Evolutionary conservation across 2,888 invertebrate species (phyloP).

Genomic region (Fissipunctia ypsillon): DNA sequence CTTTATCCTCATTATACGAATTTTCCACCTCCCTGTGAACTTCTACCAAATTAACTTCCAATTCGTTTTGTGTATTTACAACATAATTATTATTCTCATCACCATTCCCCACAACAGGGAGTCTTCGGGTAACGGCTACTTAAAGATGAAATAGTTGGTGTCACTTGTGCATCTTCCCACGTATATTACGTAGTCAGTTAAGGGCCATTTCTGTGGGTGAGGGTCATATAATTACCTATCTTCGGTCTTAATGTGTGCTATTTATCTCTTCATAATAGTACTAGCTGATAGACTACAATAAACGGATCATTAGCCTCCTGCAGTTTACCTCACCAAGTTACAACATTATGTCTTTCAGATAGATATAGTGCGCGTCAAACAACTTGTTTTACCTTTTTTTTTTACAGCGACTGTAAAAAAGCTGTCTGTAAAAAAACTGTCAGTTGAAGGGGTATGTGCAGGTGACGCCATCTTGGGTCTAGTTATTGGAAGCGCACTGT

Average conservation of each 20-base stretch:
- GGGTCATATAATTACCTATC: constrained; percentile 49
- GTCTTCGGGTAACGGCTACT: constrained; percentile 14
- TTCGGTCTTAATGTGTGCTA: constrained; percentile 15
- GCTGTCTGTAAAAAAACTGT: no score
- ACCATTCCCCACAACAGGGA: background rate
- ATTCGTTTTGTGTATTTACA: no score
- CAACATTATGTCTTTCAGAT: background rate
- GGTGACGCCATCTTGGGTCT: no score
- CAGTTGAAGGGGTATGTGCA: no score
- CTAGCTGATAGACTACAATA: background rate
- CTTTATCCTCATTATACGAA: background rate
- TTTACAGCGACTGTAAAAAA: no score
- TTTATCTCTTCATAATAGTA: constrained; percentile 3
- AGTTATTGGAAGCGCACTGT: no score
- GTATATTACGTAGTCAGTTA: constrained; percentile 43
- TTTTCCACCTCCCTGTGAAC: background rate
- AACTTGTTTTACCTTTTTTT: no score
- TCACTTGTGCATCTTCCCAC: constrained; percentile 53
- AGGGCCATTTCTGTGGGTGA: constrained; percentile 27
- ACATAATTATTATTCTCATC: constrained; percentile 1
- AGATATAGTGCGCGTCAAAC: no score
- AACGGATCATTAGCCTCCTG: background rate
- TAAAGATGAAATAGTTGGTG: constrained; percentile 25
- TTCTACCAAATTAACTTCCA: no score
- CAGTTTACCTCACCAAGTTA: background rate